These are phyloP conservation scores for Emydoidea blandingii DNA, from an alignment of 2,797 vertebrate genomes.

Conservation along the genomic window DNA sequence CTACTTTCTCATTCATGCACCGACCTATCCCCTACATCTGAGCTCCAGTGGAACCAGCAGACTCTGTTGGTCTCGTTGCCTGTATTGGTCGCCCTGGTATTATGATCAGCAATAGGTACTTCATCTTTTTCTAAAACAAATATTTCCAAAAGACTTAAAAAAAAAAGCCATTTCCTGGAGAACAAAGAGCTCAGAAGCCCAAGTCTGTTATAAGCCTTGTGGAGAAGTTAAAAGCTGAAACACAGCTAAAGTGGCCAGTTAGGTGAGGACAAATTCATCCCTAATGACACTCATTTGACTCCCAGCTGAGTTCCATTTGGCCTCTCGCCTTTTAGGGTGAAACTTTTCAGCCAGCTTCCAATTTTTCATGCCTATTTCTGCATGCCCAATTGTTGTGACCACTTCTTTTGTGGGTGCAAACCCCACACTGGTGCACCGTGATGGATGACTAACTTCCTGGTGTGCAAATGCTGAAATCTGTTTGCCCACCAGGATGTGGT, in stretches of 20 bases:
- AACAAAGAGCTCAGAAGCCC: no score
- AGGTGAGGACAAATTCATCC: neutral
- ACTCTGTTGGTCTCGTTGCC: neutral
- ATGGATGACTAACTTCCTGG: neutral
- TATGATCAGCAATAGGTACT: neutral
- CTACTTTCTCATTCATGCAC: neutral
- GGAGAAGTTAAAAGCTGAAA: neutral
- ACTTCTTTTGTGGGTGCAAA: no score
- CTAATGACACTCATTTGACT: neutral
- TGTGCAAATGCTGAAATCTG: no score
- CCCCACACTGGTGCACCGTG: neutral
- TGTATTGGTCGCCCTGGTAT: neutral
- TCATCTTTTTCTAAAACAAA: neutral
- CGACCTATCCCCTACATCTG: neutral
- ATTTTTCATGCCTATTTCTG: neutral
- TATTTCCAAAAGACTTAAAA: neutral
- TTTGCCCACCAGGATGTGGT: no score
- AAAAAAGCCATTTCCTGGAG: no score
- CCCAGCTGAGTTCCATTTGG: neutral
- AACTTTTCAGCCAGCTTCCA: neutral
- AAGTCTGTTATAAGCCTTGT: no score
- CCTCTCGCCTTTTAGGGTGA: neutral
- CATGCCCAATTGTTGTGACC: neutral
- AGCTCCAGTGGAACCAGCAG: neutral
- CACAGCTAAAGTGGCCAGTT: neutral